Evolutionary conservation across 2,888 invertebrate species (phyloP).

Genomic region (Rotaria macrura): DNA sequence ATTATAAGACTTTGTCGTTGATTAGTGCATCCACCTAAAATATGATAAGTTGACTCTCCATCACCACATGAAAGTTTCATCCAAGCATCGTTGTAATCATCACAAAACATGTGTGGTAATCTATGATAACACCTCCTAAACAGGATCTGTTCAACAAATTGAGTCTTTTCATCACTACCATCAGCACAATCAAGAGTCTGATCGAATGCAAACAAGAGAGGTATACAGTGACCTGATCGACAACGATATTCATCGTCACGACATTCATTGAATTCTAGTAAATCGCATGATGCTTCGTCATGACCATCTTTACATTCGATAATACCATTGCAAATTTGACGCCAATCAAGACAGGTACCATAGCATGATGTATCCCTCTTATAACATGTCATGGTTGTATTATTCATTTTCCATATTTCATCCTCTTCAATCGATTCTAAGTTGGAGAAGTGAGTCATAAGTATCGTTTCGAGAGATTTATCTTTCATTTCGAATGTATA

Average conservation of each 20-base stretch:
- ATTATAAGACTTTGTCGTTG: background rate
- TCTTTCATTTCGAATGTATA: background rate
- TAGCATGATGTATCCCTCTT: background rate
- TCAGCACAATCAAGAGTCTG: background rate
- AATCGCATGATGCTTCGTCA: background rate
- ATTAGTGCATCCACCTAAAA: background rate
- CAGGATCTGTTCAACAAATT: rapidly evolving
- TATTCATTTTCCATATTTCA: rapidly evolving
- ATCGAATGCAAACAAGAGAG: background rate
- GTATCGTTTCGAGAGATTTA: background rate
- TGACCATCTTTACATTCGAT: background rate
- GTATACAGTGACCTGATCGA: background rate
- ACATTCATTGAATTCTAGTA: background rate
- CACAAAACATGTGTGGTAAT: background rate
- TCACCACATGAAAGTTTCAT: background rate
- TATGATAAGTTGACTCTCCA: background rate
- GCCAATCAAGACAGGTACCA: background rate
- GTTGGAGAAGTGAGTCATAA: background rate
- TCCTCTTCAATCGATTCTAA: background rate
- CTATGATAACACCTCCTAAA: background rate
- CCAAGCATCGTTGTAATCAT: background rate
- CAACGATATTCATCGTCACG: background rate
- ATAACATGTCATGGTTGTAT: background rate
- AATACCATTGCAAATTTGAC: background rate
- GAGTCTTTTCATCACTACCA: background rate